Percentiles rank a stretch among this genome's conserved stretches.
Conservation (phyloP, 1,140 invertebrate genomes). For the Aphelenchoides fujianensis region DNA sequence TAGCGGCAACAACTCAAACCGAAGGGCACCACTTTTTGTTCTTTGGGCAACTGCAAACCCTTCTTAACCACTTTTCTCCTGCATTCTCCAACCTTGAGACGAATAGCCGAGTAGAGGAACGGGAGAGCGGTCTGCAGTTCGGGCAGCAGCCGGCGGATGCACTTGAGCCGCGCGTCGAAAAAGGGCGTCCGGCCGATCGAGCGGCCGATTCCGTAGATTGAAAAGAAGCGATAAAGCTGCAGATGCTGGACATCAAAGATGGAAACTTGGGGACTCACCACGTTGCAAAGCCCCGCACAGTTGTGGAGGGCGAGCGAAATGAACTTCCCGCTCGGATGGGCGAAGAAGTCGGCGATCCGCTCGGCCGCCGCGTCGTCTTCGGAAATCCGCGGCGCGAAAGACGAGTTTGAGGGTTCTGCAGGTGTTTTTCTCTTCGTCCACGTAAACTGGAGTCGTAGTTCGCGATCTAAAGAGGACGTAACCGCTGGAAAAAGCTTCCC, state of each 20-base stretch:
- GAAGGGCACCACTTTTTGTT: not conserved
- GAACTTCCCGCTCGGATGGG: not conserved
- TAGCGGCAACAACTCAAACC: not conserved
- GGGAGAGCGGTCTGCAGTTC: not conserved
- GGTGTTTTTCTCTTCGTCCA: too few species aligned
- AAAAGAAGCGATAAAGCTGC: constrained; percentile 4
- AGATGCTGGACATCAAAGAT: too few species aligned
- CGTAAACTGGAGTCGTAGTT: too few species aligned
- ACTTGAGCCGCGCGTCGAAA: not conserved
- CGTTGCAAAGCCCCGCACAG: constrained; percentile 2
- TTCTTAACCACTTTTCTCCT: not conserved
- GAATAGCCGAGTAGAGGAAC: not conserved
- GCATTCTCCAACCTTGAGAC: not conserved
- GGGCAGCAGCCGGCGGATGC: not conserved
- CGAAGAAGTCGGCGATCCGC: not conserved
- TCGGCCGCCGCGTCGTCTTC: not conserved
- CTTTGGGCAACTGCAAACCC: not conserved
- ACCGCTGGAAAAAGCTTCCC: too few species aligned
- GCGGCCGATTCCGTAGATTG: constrained; percentile 15
- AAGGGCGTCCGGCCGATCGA: not conserved
- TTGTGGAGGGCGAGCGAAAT: not conserved
- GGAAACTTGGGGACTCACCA: too few species aligned
- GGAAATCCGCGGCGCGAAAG: too few species aligned
- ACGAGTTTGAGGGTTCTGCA: too few species aligned
- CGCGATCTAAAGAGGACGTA: too few species aligned